These are phyloP conservation scores for Drosophila pseudotakahashii DNA, from an alignment of 2,888 invertebrate species.

Conservation along the genomic window DNA sequence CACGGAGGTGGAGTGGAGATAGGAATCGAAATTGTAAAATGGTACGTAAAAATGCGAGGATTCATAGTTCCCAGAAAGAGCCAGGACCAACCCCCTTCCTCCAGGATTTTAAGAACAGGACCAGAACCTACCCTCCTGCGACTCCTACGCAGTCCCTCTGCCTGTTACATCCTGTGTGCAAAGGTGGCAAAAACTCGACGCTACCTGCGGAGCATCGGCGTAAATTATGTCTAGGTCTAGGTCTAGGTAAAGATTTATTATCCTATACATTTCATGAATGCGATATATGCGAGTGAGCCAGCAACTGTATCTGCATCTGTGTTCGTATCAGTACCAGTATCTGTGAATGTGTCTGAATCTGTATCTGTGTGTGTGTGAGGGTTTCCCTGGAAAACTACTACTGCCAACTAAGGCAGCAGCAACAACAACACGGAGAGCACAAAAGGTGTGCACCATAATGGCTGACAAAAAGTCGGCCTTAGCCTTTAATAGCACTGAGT, in stretches of 20 bases:
- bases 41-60: slow-evolving; percentile 69
- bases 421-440: slow-evolving; percentile 51
- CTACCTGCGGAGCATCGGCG: slow-evolving; percentile 62
- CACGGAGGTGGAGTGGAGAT: slow-evolving; percentile 44
- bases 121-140: slow-evolving; percentile 50
- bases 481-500: slow-evolving; percentile 78
- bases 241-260: slow-evolving; percentile 76
- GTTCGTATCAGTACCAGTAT: slow-evolving; percentile 27
- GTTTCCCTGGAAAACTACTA: slow-evolving; percentile 76
- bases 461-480: slow-evolving; percentile 80
- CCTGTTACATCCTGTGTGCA: slow-evolving; percentile 75
- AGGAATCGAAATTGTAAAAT: slow-evolving; percentile 75
- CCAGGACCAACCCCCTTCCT: slow-evolving; percentile 26
- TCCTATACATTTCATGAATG: slow-evolving; percentile 80
- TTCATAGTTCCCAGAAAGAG: slow-evolving; percentile 56
- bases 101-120: slow-evolving; percentile 9
- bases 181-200: slow-evolving; percentile 76
- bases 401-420: slow-evolving; percentile 45
- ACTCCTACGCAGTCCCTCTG: slow-evolving; percentile 63
- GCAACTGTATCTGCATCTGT: slow-evolving; percentile 45
- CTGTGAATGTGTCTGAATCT: slow-evolving; percentile 30
- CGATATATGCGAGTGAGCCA: slow-evolving; percentile 26
- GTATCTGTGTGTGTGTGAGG: slow-evolving; percentile 53
- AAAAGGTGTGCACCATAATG: slow-evolving; percentile 78
- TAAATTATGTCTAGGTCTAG: slow-evolving; percentile 56